These are phyloP conservation scores for Myopa testacea DNA, from an alignment of 2,888 invertebrate genomes.

Conservation along the genomic window DNA sequence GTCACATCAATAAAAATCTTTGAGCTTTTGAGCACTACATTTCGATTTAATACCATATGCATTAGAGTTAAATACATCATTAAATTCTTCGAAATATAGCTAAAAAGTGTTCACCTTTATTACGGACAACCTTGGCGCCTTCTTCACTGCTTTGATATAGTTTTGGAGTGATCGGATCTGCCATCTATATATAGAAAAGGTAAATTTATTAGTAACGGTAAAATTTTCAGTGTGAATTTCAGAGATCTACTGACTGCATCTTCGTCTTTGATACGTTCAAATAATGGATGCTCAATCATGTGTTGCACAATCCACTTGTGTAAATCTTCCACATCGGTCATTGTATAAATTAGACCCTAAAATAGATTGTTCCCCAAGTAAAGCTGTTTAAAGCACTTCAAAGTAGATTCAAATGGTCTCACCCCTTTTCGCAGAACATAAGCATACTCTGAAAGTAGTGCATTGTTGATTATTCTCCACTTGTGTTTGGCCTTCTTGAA, in stretches of 20 bases:
- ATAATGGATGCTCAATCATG: conserved; percentile 90
- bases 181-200: conserved; percentile 70
- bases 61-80: neutral
- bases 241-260: conserved; percentile 75
- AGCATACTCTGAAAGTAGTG: conserved; percentile 95
- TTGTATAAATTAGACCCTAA: conserved; percentile 92
- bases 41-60: neutral
- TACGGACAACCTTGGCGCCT: conserved; percentile 96
- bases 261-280: conserved; percentile 79
- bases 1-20: conserved; percentile 16
- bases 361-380: conserved; percentile 42
- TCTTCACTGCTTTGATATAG: conserved; percentile 95
- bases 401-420: conserved; percentile 54
- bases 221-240: neutral
- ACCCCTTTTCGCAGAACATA: conserved; percentile 89
- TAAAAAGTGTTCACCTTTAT: conserved; percentile 92
- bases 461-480: conserved; percentile 97
- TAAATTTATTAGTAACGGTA: conserved; percentile 8
- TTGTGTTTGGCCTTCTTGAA: conserved; percentile 99
- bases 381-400: neutral
- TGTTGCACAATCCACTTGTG: conserved; percentile 98
- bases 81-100: conserved; percentile 84
- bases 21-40: neutral
- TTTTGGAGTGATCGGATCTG: conserved; percentile 89
- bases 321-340: conserved; percentile 97